Base-by-base conservation (phyloP, 2,113 vertebrate species). In the Spermophilus dauricus region DNA sequence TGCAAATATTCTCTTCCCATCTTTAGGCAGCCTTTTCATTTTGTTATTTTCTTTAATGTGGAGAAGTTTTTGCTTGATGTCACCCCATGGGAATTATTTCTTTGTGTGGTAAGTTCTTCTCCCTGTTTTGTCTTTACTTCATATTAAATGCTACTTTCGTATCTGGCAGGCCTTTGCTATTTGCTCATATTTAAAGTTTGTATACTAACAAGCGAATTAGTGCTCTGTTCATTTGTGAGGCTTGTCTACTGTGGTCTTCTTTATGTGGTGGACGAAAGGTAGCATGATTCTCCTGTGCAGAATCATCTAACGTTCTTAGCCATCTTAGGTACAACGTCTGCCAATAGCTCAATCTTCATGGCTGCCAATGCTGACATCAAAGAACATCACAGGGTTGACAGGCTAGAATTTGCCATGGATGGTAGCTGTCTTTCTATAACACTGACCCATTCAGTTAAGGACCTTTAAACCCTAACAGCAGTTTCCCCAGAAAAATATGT, bases 291-390 rank as follows among this genome's bases (percentile, higher is more conserved):
- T 91, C 99, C 99, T 0, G 99, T 99, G 98, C 99, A 99, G 97
- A 99, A 99, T 96, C 99, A 99, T 98, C 99, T 98, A 98, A 99
- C 99, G 88, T 99, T 99, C 98, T 99, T 99, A 0, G 99, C 99
- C 0, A 99, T 99, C 96, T 99, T 99, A n/a, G 99, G 99, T 39
- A 99, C 99, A 7, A 99, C 99, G n/a, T 99, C 99, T 0, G 99
- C 99, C 65, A 99, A 99, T 42, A 99, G 98, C 97, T 99, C 99
- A 0, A 99, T 98, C 98, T 99, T 99, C 99, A 99, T 99, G 99
- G 28, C 99, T 99, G 53, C 99, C 99, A 22, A 99, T 99, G 76
- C 99, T 99, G 84, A 99, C 97, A 97, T 99, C 99, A 91, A 99
- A 99, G 94, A 99, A 99, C n/a, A 99, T 99, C n/a, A 99, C 98